Conservation (phyloP, 2,797 vertebrate genomes). For the Acanthiza pusilla region DNA sequence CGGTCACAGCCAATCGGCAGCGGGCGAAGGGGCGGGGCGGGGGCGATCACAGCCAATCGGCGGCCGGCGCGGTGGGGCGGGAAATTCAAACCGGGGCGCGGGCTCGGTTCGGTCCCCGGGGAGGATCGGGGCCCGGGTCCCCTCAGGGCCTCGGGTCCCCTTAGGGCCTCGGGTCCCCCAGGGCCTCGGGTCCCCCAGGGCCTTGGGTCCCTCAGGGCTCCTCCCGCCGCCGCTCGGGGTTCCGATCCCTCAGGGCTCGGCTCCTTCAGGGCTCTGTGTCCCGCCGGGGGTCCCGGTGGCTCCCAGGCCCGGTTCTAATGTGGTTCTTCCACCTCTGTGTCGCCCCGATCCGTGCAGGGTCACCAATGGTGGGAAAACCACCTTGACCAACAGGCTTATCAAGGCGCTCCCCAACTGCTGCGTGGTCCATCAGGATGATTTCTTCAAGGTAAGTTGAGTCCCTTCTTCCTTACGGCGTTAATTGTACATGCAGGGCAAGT, state of each 20-base stretch:
- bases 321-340: not conserved
- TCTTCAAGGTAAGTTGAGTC: conserved; percentile 87
- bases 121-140: too few relatives aligned
- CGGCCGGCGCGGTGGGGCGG: not conserved
- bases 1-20: not conserved
- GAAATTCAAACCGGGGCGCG: not conserved
- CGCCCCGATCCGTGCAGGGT: conserved; percentile 68
- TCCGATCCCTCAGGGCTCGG: not conserved
- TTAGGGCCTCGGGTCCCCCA: too few relatives aligned
- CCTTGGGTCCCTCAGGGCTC: not conserved
- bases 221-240: fast-evolving
- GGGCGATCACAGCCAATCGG: not conserved
- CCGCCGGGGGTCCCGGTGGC: not conserved
- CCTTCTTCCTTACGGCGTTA: fast-evolving
- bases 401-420: conserved; percentile 90
- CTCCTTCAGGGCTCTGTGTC: too few relatives aligned
- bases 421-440: conserved; percentile 94
- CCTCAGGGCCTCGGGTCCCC: too few relatives aligned
- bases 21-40: not conserved
- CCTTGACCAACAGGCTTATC: conserved; percentile 83
- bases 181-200: not conserved
- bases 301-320: not conserved
- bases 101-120: not conserved
- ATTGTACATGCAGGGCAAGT: fast-evolving
- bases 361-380: conserved; percentile 96